Percentiles rank a stretch among this genome's conserved stretches.
Evolutionary conservation across 2,797 vertebrate genomes (phyloP).

Genomic region (Acanthurus lineatus): DNA sequence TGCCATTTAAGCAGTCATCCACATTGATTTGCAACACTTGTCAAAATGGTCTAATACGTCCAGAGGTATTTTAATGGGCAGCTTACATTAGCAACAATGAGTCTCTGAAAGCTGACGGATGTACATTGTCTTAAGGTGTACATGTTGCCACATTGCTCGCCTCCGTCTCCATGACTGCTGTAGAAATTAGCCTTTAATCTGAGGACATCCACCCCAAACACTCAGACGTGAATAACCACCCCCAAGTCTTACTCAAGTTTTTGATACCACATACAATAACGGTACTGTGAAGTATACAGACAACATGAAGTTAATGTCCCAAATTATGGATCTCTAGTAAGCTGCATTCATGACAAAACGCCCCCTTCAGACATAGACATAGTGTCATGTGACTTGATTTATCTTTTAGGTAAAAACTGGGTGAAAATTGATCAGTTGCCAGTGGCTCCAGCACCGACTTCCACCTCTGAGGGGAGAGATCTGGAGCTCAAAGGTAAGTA

Average conservation of each 20-base stretch:
- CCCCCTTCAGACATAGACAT: background rate
- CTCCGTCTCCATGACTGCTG: no score
- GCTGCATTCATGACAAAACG: background rate
- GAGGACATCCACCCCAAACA: background rate
- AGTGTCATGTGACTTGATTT: background rate
- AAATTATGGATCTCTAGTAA: background rate
- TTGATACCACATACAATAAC: background rate
- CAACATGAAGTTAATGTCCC: background rate
- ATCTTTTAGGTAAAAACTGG: conserved; percentile 80
- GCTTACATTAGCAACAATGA: no score
- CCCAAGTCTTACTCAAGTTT: background rate
- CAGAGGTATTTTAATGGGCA: no score
- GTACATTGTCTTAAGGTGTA: no score
- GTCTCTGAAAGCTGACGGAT: no score
- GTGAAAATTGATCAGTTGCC: conserved; percentile 75
- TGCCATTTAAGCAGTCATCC: no score
- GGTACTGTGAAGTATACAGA: background rate
- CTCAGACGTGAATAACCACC: background rate
- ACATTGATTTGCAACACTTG: no score
- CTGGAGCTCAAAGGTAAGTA: conserved; percentile 82
- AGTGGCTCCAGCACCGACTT: conserved; percentile 71
- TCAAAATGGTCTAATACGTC: no score
- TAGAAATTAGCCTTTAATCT: no score
- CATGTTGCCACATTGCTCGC: no score
- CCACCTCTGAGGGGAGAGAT: conserved; percentile 76